These are phyloP conservation scores for Acropternis orthonyx DNA, from an alignment of 2,797 vertebrate genomes.

Conservation along the genomic window DNA sequence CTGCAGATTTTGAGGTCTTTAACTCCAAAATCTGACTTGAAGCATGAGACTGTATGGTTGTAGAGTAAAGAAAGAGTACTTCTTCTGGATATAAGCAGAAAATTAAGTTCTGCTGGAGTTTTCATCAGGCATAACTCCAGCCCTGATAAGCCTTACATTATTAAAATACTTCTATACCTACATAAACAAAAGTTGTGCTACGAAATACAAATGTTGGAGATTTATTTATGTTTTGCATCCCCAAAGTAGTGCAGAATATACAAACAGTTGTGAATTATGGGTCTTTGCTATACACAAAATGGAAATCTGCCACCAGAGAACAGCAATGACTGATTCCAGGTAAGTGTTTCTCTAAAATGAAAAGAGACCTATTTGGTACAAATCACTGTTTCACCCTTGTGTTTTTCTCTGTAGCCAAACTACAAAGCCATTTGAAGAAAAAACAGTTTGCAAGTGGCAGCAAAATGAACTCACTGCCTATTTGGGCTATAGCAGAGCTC, in stretches of 20 bases:
- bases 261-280: conserved; percentile 54
- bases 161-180: conserved; percentile 11
- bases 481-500: background rate
- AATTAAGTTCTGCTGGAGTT: background rate
- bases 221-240: conserved; percentile 10
- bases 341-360: conserved; percentile 36
- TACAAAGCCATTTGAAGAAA: conserved; percentile 7
- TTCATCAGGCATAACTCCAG: background rate
- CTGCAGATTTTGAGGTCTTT: background rate
- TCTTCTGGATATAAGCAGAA: background rate
- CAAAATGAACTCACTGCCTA: background rate
- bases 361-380: conserved; percentile 26
- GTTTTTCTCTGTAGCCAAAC: conserved; percentile 8
- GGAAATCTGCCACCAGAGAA: conserved; percentile 46
- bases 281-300: conserved; percentile 20
- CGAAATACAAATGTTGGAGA: background rate
- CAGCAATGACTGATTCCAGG: conserved; percentile 33
- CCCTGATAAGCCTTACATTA: background rate
- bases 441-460: background rate
- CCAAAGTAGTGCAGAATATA: conserved; percentile 28
- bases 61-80: background rate
- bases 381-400: conserved; percentile 44
- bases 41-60: conserved; percentile 5
- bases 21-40: conserved; percentile 11
- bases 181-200: background rate